Evolutionary conservation across 2,797 vertebrate genomes (phyloP).

Genomic region (Malurus leucopterus): DNA sequence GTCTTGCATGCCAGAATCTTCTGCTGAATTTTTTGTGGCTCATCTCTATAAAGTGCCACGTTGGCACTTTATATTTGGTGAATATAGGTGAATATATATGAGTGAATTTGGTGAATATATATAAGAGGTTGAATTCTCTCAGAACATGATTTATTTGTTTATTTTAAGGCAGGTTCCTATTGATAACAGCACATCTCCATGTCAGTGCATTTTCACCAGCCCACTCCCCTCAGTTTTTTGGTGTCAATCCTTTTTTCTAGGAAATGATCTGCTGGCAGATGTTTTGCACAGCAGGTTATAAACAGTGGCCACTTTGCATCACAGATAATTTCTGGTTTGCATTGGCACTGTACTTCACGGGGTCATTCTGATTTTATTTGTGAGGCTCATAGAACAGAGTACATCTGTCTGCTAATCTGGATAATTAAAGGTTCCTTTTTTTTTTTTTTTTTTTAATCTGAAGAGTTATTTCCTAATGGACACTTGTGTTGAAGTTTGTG

Average conservation of each 20-base stretch:
- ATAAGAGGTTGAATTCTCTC: not conserved
- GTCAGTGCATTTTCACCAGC: not conserved
- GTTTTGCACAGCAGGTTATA: constrained; percentile 1
- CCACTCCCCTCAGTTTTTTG: not conserved
- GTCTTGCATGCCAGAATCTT: not conserved
- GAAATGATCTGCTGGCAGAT: constrained; percentile 1
- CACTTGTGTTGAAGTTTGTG: constrained; percentile 29
- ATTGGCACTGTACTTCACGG: not conserved
- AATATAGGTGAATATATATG: no score
- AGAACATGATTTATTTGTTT: not conserved
- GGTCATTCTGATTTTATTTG: not conserved
- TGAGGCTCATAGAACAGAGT: not conserved
- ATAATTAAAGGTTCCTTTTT: constrained; percentile 13
- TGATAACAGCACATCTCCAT: not conserved
- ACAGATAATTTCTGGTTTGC: not conserved
- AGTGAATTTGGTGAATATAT: no score
- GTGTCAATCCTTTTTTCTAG: not conserved
- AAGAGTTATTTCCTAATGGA: not conserved
- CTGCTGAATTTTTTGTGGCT: not conserved
- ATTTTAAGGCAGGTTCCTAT: not conserved
- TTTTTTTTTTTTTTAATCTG: not conserved
- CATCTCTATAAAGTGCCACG: not conserved
- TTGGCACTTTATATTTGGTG: no score
- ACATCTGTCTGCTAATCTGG: not conserved
- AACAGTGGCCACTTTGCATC: not conserved